Evolutionary conservation across 2,113 vertebrate genomes (phyloP).

Genomic region (Macrotis lagotis): DNA sequence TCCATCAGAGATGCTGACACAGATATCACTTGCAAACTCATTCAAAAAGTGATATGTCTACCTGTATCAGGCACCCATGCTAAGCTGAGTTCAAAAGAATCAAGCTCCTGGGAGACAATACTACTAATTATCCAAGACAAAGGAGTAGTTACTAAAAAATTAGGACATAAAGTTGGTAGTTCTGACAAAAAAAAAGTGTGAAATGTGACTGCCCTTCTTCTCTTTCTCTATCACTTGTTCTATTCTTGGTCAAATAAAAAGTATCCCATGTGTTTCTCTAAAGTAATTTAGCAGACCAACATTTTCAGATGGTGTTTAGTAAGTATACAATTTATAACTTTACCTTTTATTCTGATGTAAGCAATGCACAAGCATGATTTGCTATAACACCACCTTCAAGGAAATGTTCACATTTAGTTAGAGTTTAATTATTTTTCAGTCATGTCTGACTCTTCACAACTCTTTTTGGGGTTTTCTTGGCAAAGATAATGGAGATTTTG

Average conservation of each 20-base stretch:
- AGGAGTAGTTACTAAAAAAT: background rate
- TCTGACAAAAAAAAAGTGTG: constrained; percentile 2
- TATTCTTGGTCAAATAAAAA: constrained; percentile 31
- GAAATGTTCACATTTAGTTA: constrained; percentile 65
- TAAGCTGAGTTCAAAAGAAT: background rate
- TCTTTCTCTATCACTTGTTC: constrained; percentile 14
- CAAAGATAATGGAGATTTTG: background rate
- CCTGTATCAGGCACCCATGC: background rate
- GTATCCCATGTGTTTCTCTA: background rate
- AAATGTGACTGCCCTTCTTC: constrained; percentile 5
- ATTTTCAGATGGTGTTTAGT: constrained; percentile 3
- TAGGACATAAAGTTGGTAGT: background rate
- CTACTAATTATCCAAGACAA: constrained; percentile 43
- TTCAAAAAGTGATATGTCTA: background rate
- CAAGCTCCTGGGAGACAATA: constrained; percentile 21
- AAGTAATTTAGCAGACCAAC: constrained; percentile 35
- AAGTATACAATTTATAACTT: constrained; percentile 41
- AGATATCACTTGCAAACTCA: background rate
- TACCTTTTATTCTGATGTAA: constrained; percentile 65
- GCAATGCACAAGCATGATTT: constrained; percentile 45
- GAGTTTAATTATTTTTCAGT: background rate
- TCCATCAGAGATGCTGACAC: background rate
- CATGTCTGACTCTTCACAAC: background rate
- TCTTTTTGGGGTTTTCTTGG: background rate
- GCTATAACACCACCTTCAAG: constrained; percentile 53